A percentile compares a stretch with the other conserved stretches of the same genome.
phyloP scores from a whole-genome alignment of 2,797 vertebrate species.

The Microctenopoma stevenorrisi region DNA sequence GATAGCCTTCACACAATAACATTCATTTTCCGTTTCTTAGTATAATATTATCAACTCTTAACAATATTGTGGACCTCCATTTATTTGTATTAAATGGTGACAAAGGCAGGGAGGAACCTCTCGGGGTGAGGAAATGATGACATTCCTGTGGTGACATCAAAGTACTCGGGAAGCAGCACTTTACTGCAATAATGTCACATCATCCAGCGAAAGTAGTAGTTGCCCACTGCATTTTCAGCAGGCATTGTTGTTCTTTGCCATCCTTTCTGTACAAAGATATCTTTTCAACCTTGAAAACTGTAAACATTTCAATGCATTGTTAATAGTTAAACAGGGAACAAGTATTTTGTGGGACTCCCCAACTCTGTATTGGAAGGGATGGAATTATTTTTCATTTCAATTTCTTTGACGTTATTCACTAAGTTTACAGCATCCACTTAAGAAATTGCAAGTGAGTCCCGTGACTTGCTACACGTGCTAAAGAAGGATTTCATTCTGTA shows the following conservation, averaged over 20 bases:
- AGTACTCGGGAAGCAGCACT: constrained; percentile 51
- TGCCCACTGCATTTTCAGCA: constrained; percentile 30
- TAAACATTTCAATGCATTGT: constrained; percentile 4
- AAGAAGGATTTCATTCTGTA: background rate
- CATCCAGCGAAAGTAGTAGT: constrained; percentile 52
- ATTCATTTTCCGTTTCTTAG: constrained; percentile 61
- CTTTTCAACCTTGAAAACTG: constrained; percentile 55
- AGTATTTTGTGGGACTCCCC: background rate
- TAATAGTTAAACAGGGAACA: constrained; percentile 31
- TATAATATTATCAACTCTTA: constrained; percentile 71
- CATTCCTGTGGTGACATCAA: constrained; percentile 65
- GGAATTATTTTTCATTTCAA: constrained; percentile 6
- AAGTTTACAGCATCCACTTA: background rate
- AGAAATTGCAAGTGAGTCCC: background rate
- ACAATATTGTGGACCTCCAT: constrained; percentile 52
- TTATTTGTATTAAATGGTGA: constrained; percentile 59
- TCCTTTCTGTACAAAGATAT: constrained; percentile 23
- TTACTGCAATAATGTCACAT: constrained; percentile 61
- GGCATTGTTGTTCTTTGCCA: constrained; percentile 22
- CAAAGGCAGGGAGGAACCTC: constrained; percentile 60
- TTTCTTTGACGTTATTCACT: background rate
- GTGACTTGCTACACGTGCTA: background rate
- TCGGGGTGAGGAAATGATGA: constrained; percentile 56
- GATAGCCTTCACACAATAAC: constrained; percentile 57
- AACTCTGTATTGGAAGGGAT: constrained; percentile 8